These are phyloP conservation scores for Caenorhabditis brenneri DNA, from an alignment of 1,140 invertebrate species.

Conservation along the genomic window DNA sequence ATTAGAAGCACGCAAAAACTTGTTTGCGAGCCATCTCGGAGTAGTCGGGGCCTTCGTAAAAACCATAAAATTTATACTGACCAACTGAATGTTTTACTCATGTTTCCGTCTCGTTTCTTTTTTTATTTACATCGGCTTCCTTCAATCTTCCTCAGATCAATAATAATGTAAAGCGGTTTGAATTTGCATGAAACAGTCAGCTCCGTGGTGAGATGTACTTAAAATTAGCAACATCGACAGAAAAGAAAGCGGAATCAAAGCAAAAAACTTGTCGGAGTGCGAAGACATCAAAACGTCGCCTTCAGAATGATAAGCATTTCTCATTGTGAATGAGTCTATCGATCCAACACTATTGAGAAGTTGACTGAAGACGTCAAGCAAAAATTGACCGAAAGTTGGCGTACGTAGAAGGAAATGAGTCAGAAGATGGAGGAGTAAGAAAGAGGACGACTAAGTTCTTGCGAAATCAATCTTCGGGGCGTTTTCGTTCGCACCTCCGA, in stretches of 20 bases:
- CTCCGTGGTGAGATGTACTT: not conserved
- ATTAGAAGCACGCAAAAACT: constrained; percentile 15
- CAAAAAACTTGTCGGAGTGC: constrained; percentile 19
- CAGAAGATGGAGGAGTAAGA: not conserved
- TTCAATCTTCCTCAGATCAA: not conserved
- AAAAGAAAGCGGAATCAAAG: not conserved
- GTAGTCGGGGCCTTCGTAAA: constrained; percentile 21
- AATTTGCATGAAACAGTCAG: too few species aligned
- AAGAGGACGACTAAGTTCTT: constrained; percentile 1
- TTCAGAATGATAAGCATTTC: constrained; percentile 6
- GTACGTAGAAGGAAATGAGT: constrained; percentile 8
- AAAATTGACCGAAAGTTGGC: constrained; percentile 18
- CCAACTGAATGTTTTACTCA: constrained; percentile 28
- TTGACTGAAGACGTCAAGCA: not conserved
- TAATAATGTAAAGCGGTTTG: too few species aligned
- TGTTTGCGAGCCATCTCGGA: not conserved
- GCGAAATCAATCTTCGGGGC: constrained; percentile 33
- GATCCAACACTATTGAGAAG: not conserved
- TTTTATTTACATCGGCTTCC: not conserved
- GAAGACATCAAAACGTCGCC: not conserved
- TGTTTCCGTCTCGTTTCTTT: constrained; percentile 14
- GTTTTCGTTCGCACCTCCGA: constrained; percentile 9
- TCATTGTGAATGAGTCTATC: not conserved
- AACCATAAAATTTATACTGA: constrained; percentile 12
- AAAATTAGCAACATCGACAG: not conserved